Evolutionary conservation across 1,140 invertebrate species (phyloP).

Genomic region (Coboldia fuscipes): DNA sequence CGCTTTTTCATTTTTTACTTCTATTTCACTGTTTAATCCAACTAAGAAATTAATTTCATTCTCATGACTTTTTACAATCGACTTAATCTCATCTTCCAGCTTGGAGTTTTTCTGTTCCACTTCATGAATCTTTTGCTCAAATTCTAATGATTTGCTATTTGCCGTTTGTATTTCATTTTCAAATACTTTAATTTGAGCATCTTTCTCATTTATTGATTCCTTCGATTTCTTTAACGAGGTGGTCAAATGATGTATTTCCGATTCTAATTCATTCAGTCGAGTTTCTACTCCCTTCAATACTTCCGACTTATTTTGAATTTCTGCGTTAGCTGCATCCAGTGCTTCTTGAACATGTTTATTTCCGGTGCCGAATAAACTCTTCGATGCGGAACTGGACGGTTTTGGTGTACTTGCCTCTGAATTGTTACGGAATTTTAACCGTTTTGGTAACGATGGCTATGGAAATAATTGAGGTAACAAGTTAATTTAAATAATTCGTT

Average conservation of each 20-base stretch:
- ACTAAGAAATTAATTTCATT: slow-evolving; percentile 8
- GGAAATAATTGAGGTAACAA: slow-evolving; percentile 7
- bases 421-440: slow-evolving; percentile 13
- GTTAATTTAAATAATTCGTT: background rate
- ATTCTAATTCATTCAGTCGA: slow-evolving; percentile 15
- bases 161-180: slow-evolving; percentile 10
- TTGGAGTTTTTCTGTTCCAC: slow-evolving; percentile 8
- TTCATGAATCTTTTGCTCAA: slow-evolving; percentile 8
- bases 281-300: slow-evolving; percentile 16
- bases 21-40: slow-evolving; percentile 12
- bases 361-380: slow-evolving; percentile 4
- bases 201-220: slow-evolving; percentile 11
- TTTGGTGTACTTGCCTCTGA: slow-evolving; percentile 13
- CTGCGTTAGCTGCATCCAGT: slow-evolving; percentile 12
- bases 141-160: slow-evolving; percentile 13
- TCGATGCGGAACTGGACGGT: slow-evolving; percentile 13
- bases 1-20: slow-evolving; percentile 12
- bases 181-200: slow-evolving; percentile 12
- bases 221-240: slow-evolving; percentile 7
- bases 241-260: slow-evolving; percentile 15
- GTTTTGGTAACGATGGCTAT: slow-evolving; percentile 11
- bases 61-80: slow-evolving; percentile 11
- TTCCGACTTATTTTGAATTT: slow-evolving; percentile 19
- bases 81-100: slow-evolving; percentile 12
- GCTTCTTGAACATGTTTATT: slow-evolving; percentile 16